phyloP scores from a whole-genome alignment of 2,888 invertebrate genomes.

The Heliconius charithonia region DNA sequence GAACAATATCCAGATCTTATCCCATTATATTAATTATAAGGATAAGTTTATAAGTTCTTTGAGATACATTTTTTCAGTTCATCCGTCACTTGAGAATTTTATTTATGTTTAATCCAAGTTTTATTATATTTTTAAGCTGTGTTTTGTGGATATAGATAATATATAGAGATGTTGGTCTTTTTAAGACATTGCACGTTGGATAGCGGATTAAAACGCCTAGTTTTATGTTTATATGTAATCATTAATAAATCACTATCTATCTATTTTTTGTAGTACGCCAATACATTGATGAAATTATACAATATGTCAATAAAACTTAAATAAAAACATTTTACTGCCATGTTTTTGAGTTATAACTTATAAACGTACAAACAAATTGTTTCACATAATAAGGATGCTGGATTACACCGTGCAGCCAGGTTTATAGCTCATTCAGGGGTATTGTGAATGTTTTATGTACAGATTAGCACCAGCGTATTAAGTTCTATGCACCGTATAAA shows the following conservation, averaged over 20 bases:
- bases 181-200: background rate
- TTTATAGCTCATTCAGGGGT: conserved; percentile 37
- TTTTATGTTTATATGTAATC: too few species aligned
- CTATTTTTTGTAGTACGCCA: background rate
- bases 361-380: conserved; percentile 20
- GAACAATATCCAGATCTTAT: conserved; percentile 9
- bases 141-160: background rate
- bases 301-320: background rate
- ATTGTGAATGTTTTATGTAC: conserved; percentile 40
- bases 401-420: conserved; percentile 15
- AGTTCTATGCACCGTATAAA: conserved; percentile 22
- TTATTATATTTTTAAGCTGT: background rate
- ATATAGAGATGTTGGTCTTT: background rate
- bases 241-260: background rate
- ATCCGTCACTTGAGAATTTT: background rate
- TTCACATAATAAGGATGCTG: conserved; percentile 10
- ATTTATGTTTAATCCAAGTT: background rate
- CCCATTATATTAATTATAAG: conserved; percentile 12
- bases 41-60: background rate
- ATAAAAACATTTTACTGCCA: background rate
- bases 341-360: conserved; percentile 5
- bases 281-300: background rate
- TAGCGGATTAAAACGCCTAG: background rate
- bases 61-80: background rate
- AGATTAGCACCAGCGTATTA: conserved; percentile 37